phyloP scores from a whole-genome alignment of 2,797 vertebrate species.

The Apogon talboti region DNA sequence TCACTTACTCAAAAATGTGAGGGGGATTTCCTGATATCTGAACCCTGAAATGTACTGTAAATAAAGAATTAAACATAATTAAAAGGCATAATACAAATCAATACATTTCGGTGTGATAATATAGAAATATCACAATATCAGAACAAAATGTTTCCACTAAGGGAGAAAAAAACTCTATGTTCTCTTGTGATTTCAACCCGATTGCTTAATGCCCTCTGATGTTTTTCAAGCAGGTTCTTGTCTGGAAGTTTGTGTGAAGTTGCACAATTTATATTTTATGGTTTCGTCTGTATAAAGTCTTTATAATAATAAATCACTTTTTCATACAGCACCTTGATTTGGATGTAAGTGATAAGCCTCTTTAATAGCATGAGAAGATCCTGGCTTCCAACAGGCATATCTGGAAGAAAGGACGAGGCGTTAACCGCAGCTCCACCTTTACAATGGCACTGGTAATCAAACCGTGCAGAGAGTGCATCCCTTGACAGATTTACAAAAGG shows the following conservation, averaged over 20 bases:
- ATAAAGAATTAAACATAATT: conserved; percentile 6
- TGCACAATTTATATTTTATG: background rate
- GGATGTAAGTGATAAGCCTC: conserved; percentile 90
- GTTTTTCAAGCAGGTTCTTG: conserved; percentile 25
- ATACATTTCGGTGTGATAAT: too few species aligned
- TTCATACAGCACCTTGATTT: conserved; percentile 89
- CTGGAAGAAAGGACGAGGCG: conserved; percentile 71
- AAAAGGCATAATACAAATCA: background rate
- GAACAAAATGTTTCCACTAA: too few species aligned
- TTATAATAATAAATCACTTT: background rate
- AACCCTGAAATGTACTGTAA: conserved; percentile 90
- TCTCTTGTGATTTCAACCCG: background rate
- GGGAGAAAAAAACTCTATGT: too few species aligned
- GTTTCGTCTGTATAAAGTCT: background rate
- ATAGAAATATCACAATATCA: too few species aligned
- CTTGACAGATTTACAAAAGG: conserved; percentile 33
- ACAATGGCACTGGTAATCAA: background rate
- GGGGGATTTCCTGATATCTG: conserved; percentile 93
- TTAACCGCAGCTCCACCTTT: conserved; percentile 22
- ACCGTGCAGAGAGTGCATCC: background rate
- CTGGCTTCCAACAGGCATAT: conserved; percentile 91
- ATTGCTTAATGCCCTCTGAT: background rate
- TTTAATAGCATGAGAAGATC: conserved; percentile 87
- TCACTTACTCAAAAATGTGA: conserved; percentile 93
- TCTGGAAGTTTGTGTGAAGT: background rate